Base-by-base conservation (phyloP, 2,113 vertebrate species). In the Cyprinodon brontotheroides region DNA sequence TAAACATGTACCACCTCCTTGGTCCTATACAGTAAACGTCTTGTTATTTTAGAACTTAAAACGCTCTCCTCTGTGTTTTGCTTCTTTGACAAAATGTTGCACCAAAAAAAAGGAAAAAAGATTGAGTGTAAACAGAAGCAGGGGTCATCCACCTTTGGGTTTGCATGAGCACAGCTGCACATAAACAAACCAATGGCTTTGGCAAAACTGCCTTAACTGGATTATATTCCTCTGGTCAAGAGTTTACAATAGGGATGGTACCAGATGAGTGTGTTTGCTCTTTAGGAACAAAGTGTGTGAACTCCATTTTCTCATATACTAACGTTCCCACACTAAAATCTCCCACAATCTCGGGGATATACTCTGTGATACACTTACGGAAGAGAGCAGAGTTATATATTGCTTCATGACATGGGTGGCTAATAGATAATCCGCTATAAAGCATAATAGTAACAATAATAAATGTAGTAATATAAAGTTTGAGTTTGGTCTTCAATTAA, bases 121-220 rank as follows among this genome's bases (percentile, higher is more conserved):
- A 64, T 78, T 60, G 77, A 72, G 61, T 41, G 80, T 73, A 75
- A 84, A 86, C 82, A 78, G 60, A 81, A 74, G n/a, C 68, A 40
- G 3, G 11, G 65, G 66, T 68, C 74, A 63, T 48, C 45, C 48
- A 80, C 39, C 72, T 72, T 20, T 39, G 68, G 70, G 72, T 39
- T 70, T 70, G 62, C 67, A 68, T 6, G n/a, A 59, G 38, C 64
- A n/a, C 39, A 62, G 11, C 61, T 22, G 72, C 15, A 45, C 37
- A 40, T 64, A 37, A 29, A 60, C 48, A 68, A 61, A 37, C 29
- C 68, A 63, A 79, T 57, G 45, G n/a, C 65, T 60, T 65, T 38
- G 4, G 37, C 74, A 50, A 40, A 1, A 40, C 61, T 77, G 10
- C 50, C 63, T 60, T 77, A 80, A 70, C 66, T 80, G 80, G 70